These are phyloP conservation scores for Dermolepida albohirtum DNA, from an alignment of 2,888 invertebrate species.

Conservation along the genomic window DNA sequence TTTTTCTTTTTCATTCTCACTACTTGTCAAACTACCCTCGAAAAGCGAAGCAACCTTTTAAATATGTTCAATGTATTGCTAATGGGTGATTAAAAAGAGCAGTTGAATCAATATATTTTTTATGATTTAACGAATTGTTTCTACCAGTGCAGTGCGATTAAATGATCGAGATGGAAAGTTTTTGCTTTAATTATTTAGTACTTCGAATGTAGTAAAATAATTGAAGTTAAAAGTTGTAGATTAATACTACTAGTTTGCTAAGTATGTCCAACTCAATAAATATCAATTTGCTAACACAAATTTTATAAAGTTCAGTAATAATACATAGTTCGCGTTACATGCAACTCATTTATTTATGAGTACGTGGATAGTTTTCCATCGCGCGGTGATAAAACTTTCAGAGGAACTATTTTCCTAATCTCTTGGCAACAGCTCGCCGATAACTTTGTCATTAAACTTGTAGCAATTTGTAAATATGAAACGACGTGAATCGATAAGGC, in stretches of 20 bases:
- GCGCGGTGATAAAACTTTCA: slow-evolving; percentile 21
- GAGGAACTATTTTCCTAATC: slow-evolving; percentile 20
- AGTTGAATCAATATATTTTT: too few relatives aligned
- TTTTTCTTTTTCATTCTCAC: too few relatives aligned
- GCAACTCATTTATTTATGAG: slow-evolving; percentile 22
- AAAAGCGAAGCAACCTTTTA: too few relatives aligned
- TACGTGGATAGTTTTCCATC: slow-evolving; percentile 19
- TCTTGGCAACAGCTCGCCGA: slow-evolving; percentile 28
- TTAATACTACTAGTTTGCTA: not conserved
- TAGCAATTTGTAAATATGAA: slow-evolving; percentile 32
- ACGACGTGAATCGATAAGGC: slow-evolving; percentile 30
- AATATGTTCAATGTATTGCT: too few relatives aligned
- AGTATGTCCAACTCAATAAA: slow-evolving; percentile 9
- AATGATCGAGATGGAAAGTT: too few relatives aligned
- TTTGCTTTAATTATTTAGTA: too few relatives aligned
- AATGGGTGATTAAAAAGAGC: too few relatives aligned
- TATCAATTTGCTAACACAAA: slow-evolving; percentile 4
- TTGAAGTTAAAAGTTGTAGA: too few relatives aligned
- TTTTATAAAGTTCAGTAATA: slow-evolving; percentile 9
- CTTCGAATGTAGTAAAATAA: too few relatives aligned
- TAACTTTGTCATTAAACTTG: slow-evolving; percentile 35
- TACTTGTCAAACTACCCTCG: too few relatives aligned
- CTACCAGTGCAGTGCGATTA: too few relatives aligned
- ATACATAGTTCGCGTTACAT: slow-evolving; percentile 2
- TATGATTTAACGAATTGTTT: too few relatives aligned